Evolutionary conservation across 2,888 invertebrate genomes (phyloP), one percentile per base, ranked within the genome.

Genomic region (Temnothorax ravouxi): DNA sequence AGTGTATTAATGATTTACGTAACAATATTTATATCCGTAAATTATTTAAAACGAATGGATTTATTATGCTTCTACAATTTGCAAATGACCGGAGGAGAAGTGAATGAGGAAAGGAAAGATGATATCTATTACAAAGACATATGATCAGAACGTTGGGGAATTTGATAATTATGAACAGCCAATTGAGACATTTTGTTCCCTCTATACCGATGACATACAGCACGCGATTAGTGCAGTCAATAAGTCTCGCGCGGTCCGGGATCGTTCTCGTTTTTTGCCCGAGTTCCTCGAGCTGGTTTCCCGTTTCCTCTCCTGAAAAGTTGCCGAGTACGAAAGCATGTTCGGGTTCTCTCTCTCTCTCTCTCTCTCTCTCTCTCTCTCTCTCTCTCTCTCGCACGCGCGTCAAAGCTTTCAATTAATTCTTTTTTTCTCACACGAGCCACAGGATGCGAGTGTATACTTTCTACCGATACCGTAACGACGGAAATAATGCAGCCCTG

Each of bases 201-300:
- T 59, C 11, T 25, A 34, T 13, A 44, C 21, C 56, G 8, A 59
- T 38, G 47, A 79, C 74, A 13, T 47, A 79, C 21, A 18, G 21
- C 15, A 11, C 21, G 59, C 74, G 47, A 79, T 79, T 79, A 79
- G 79, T 56, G 11, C 79, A 11, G 56, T 72, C 72, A 79, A 71
- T 71, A 71, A 71, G 56, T 62, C 47, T 50, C 50, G 13, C 50
- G 21, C 21, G 34, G 21, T 79, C 18, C 56, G 44, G 69, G 69
- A 41, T 67, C 41, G 77, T 25, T 66, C 4, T 15, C 79, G 34
- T 79, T 79, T 79, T 79, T 72, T 47, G 25, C 15, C 38, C 74
- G 47, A 47, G 0, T 72, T 79, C 54, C 56, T 47, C 74, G 18
- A 41, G 18, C 34, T 15, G 21, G 13, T 59, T 21, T n/a, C 66